A percentile compares a stretch with the other conserved stretches of the same genome.
phyloP scores from a whole-genome alignment of 2,797 vertebrate genomes.

The Myripristis murdjan region DNA sequence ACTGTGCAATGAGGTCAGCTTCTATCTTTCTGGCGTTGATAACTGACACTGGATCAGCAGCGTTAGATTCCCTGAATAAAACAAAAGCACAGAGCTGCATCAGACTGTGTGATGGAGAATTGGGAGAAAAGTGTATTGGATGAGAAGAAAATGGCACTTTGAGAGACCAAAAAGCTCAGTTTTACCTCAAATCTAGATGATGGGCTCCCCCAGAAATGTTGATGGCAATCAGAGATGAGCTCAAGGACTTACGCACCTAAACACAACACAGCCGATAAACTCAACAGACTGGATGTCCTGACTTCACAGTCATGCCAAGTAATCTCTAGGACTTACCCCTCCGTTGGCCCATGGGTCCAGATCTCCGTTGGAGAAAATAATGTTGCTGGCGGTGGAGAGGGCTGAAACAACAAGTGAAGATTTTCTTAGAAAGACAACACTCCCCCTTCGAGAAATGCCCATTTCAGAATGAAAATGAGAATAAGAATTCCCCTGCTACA shows the following conservation, averaged over 20 bases:
- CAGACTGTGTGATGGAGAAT: background rate
- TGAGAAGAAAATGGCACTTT: background rate
- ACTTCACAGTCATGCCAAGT: background rate
- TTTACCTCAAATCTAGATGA: constrained; percentile 94
- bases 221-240: constrained; percentile 87
- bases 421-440: background rate
- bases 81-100: background rate
- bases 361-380: constrained; percentile 96
- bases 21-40: constrained; percentile 84
- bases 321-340: constrained; percentile 85
- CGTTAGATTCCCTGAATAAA: constrained; percentile 83
- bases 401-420: constrained; percentile 76
- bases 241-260: constrained; percentile 89
- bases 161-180: background rate
- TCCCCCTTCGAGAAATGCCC: background rate
- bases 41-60: constrained; percentile 88
- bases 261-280: constrained; percentile 9
- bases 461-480: background rate
- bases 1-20: constrained; percentile 84
- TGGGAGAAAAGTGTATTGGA: background rate
- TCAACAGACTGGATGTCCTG: no score
- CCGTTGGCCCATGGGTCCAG: constrained; percentile 96
- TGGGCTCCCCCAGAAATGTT: constrained; percentile 92
- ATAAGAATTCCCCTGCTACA: no score
- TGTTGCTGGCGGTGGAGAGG: constrained; percentile 90